Percentiles rank a stretch among this genome's conserved stretches.
Conservation (phyloP, 1,140 invertebrate species). For the Mylabris phalerata region DNA sequence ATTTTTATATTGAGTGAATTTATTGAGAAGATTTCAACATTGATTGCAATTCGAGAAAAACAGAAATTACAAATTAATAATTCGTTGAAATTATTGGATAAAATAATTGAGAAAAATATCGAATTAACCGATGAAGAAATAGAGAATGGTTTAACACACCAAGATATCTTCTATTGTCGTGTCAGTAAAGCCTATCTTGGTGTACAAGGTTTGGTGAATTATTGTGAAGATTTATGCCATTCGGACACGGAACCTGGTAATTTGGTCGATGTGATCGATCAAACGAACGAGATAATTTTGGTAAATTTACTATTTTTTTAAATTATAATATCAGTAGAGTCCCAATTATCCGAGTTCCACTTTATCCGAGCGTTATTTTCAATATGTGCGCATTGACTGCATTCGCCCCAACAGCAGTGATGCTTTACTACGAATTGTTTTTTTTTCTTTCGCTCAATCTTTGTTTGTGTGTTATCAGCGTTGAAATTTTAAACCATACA, state of each 20-base stretch:
- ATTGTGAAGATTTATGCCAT: constrained; percentile 48
- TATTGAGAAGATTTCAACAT: constrained; percentile 66
- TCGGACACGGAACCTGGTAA: constrained; percentile 48
- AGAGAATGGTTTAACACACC: constrained; percentile 52
- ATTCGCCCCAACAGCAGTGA: too few relatives aligned
- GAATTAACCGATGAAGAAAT: constrained; percentile 19
- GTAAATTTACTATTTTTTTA: constrained; percentile 33
- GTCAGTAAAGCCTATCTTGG: constrained; percentile 52
- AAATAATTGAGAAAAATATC: too few relatives aligned
- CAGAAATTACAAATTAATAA: too few relatives aligned
- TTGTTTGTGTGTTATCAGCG: too few relatives aligned
- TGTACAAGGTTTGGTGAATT: constrained; percentile 48
- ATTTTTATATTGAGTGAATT: constrained; percentile 53
- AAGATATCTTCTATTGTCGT: constrained; percentile 68
- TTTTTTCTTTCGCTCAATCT: too few relatives aligned
- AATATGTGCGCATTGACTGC: too few relatives aligned
- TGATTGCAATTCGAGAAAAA: constrained; percentile 44
- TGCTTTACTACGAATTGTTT: too few relatives aligned
- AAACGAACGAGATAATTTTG: constrained; percentile 52
- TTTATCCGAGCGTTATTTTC: too few relatives aligned
- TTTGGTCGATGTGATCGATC: constrained; percentile 48
- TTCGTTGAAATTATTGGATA: too few relatives aligned
- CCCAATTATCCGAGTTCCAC: too few relatives aligned
- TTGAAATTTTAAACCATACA: too few relatives aligned
- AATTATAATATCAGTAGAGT: too few relatives aligned